These are phyloP conservation scores for Sarcophaga carnaria DNA, from an alignment of 2,888 invertebrate species.

Conservation along the genomic window DNA sequence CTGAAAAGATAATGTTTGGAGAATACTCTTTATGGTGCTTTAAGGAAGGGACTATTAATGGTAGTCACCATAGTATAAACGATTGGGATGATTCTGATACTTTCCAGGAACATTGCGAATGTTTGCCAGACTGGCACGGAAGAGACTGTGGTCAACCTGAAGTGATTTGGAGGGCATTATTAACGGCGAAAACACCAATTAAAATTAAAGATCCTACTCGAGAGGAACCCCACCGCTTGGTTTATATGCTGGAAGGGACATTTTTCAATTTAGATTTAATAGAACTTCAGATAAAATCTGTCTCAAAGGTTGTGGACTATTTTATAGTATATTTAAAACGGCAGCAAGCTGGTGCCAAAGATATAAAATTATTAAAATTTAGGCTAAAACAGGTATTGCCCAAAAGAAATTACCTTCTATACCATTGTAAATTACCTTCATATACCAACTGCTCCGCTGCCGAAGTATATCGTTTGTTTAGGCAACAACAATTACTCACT, in stretches of 20 bases:
- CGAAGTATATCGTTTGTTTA: constrained; percentile 75
- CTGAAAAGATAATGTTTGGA: constrained; percentile 64
- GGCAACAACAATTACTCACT: constrained; percentile 67
- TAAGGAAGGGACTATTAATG: constrained; percentile 75
- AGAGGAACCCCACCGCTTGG: constrained; percentile 81
- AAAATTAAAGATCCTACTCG: constrained; percentile 71
- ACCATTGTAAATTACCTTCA: constrained; percentile 71
- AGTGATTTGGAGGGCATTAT: constrained; percentile 86
- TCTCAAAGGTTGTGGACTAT: constrained; percentile 85
- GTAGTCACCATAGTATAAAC: constrained; percentile 47
- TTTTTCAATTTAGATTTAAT: constrained; percentile 83
- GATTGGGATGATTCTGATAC: constrained; percentile 46
- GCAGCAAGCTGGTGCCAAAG: constrained; percentile 44
- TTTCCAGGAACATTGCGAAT: constrained; percentile 82
- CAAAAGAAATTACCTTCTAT: constrained; percentile 72
- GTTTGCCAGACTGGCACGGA: constrained; percentile 86
- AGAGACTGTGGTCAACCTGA: constrained; percentile 86
- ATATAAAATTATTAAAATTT: constrained; percentile 78
- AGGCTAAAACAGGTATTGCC: constrained; percentile 71
- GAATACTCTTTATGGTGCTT: constrained; percentile 76
- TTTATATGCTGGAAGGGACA: constrained; percentile 84
- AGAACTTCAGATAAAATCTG: constrained; percentile 85
- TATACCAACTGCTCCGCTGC: constrained; percentile 74
- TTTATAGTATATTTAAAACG: constrained; percentile 83
- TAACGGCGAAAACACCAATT: constrained; percentile 82